A percentile compares a stretch with the other conserved stretches of the same genome.
These are phyloP conservation scores for Eristalis pertinax DNA, from an alignment of 2,888 invertebrate species.

Conservation along the genomic window DNA sequence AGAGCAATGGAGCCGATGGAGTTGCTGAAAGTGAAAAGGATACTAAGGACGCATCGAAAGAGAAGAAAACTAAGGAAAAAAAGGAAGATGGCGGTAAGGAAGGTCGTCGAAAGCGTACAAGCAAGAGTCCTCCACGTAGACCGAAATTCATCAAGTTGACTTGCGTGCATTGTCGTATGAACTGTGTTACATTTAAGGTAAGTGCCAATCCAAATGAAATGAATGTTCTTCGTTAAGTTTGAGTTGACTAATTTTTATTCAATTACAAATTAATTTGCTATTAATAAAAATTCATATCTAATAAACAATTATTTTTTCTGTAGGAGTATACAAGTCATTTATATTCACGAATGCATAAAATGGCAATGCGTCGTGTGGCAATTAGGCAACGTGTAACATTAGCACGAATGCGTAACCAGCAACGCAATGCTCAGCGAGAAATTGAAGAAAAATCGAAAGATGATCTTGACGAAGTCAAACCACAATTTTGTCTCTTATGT, in stretches of 20 bases:
- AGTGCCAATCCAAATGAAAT: slow-evolving; percentile 71
- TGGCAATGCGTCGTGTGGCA: slow-evolving; percentile 88
- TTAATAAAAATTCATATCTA: background rate
- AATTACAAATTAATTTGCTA: background rate
- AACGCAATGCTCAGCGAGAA: slow-evolving; percentile 90
- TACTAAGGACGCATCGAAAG: slow-evolving; percentile 75
- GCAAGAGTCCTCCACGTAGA: slow-evolving; percentile 55
- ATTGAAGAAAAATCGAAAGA: slow-evolving; percentile 87
- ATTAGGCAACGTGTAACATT: slow-evolving; percentile 88
- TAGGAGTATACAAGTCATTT: slow-evolving; percentile 89
- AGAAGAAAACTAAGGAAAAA: slow-evolving; percentile 76
- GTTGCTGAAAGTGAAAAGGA: slow-evolving; percentile 64
- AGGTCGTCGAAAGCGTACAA: slow-evolving; percentile 75
- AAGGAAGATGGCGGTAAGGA: slow-evolving; percentile 79
- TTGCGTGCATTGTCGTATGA: slow-evolving; percentile 90
- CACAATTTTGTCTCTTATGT: slow-evolving; percentile 88
- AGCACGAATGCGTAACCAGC: slow-evolving; percentile 89
- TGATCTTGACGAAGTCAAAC: slow-evolving; percentile 83
- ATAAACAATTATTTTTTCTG: background rate
- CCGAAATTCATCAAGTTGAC: slow-evolving; percentile 85
- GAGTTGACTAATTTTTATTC: background rate
- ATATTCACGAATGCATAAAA: slow-evolving; percentile 87
- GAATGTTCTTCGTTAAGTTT: background rate
- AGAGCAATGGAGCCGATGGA: slow-evolving; percentile 26
- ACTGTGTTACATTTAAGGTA: slow-evolving; percentile 88